Conservation (phyloP, 2,888 invertebrate genomes). For the Platerodrilus igneus region DNA sequence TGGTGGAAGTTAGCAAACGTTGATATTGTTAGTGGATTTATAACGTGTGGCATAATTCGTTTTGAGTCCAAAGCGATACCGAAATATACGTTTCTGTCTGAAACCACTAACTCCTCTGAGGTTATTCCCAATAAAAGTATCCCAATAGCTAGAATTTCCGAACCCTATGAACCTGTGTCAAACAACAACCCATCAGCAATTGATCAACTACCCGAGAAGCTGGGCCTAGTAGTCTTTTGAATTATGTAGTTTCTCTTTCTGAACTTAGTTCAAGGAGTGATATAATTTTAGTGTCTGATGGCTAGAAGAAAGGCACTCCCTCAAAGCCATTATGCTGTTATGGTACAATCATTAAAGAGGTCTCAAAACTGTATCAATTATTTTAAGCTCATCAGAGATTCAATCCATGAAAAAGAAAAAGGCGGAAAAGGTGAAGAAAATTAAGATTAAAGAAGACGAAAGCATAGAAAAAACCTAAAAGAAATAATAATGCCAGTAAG, state of each 20-base stretch:
- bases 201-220: slow-evolving; percentile 6
- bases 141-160: slow-evolving; percentile 1
- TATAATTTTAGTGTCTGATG: not conserved
- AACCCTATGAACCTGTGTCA: not conserved
- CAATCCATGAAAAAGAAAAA: slow-evolving; percentile 8
- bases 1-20: not conserved
- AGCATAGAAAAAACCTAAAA: too few species aligned
- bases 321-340: slow-evolving; percentile 10
- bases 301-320: too few species aligned
- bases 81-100: too few species aligned
- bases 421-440: slow-evolving; percentile 3
- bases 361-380: slow-evolving; percentile 8
- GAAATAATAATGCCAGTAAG: slow-evolving; percentile 3
- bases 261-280: too few species aligned
- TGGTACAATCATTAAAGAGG: slow-evolving; percentile 5
- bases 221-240: slow-evolving; percentile 4
- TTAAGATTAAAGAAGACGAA: too few species aligned
- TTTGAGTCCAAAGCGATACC: slow-evolving; percentile 4
- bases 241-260: slow-evolving; percentile 1
- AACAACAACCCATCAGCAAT: not conserved
- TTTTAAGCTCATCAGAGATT: slow-evolving; percentile 8
- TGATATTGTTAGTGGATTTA: slow-evolving; percentile 5
- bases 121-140: not conserved
- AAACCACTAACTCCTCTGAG: too few species aligned
- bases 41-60: slow-evolving; percentile 7